A percentile compares a stretch with the other conserved stretches of the same genome.
phyloP scores from a whole-genome alignment of 2,113 vertebrate species.

The Capreolus pygargus region DNA sequence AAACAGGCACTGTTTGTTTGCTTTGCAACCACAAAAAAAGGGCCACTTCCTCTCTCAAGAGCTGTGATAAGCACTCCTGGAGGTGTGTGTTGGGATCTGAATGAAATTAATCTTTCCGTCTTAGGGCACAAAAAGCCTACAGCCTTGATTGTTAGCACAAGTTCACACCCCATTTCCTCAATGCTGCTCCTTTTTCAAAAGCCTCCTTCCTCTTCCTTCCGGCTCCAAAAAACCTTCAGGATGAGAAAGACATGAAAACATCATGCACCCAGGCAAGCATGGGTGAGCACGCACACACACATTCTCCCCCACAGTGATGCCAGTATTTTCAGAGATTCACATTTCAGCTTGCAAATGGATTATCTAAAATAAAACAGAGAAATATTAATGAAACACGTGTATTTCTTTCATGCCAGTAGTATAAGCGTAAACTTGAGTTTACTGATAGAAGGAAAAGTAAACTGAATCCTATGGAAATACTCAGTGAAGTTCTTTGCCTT shows the following conservation, averaged over 20 bases:
- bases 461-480: not conserved
- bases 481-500: not conserved
- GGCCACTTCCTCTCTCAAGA: constrained; percentile 74
- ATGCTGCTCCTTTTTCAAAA: not conserved
- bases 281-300: not conserved
- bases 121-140: constrained; percentile 46
- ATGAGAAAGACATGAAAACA: not conserved
- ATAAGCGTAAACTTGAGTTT: not conserved
- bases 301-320: not conserved
- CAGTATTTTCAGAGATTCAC: not conserved
- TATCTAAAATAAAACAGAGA: not conserved
- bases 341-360: not conserved
- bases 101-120: constrained; percentile 70
- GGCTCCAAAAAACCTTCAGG: not conserved
- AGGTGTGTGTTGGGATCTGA: constrained; percentile 37
- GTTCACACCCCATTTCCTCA: constrained; percentile 39
- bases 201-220: not conserved
- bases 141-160: constrained; percentile 15
- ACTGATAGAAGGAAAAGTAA: not conserved
- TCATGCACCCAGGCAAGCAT: accelerated
- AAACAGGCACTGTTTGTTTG: constrained; percentile 76
- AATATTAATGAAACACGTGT: not conserved
- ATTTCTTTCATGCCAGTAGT: not conserved
- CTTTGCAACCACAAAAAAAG: constrained; percentile 69
- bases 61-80: constrained; percentile 64